A percentile compares a stretch with the other conserved stretches of the same genome.
These are phyloP conservation scores for Serilophus lunatus DNA, from an alignment of 2,113 vertebrate species.

Conservation along the genomic window DNA sequence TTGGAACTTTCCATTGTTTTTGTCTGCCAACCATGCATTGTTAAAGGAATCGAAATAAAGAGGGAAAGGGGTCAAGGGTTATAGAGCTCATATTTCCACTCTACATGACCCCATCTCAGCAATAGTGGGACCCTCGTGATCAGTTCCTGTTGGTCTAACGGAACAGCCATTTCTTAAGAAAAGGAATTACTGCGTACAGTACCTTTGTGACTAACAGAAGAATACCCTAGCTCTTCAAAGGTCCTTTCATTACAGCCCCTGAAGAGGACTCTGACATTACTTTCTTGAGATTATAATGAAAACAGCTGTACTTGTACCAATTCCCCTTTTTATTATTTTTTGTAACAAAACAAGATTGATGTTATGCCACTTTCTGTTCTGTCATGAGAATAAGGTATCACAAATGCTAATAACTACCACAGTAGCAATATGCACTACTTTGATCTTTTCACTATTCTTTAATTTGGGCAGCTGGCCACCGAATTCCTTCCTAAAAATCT, in stretches of 20 bases:
- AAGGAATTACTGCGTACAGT: conserved; percentile 62
- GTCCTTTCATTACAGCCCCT: conserved; percentile 45
- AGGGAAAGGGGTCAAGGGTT: conserved; percentile 70
- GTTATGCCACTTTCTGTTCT: conserved; percentile 62
- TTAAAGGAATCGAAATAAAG: conserved; percentile 76
- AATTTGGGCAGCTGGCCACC: conserved; percentile 27
- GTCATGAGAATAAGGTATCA: conserved; percentile 54
- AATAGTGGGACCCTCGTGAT: conserved; percentile 65
- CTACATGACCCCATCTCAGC: conserved; percentile 70
- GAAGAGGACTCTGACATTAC: conserved; percentile 66
- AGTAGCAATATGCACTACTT: conserved; percentile 36
- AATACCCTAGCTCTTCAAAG: conserved; percentile 65
- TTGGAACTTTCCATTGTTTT: conserved; percentile 68
- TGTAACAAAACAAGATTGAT: conserved; percentile 67
- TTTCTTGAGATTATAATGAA: conserved; percentile 62
- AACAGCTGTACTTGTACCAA: conserved; percentile 52
- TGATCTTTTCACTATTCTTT: conserved; percentile 39
- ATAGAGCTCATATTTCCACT: conserved; percentile 76
- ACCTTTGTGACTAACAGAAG: conserved; percentile 69
- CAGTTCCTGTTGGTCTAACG: conserved; percentile 72
- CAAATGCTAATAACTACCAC: conserved; percentile 33
- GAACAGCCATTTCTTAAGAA: conserved; percentile 63
- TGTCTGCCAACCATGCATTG: conserved; percentile 72
- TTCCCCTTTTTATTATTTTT: conserved; percentile 55
- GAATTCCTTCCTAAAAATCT: conserved; percentile 33